Percentiles rank a stretch among this genome's conserved stretches.
phyloP scores from a whole-genome alignment of 2,113 vertebrate genomes.

The Poeciliopsis turrubarensis region DNA sequence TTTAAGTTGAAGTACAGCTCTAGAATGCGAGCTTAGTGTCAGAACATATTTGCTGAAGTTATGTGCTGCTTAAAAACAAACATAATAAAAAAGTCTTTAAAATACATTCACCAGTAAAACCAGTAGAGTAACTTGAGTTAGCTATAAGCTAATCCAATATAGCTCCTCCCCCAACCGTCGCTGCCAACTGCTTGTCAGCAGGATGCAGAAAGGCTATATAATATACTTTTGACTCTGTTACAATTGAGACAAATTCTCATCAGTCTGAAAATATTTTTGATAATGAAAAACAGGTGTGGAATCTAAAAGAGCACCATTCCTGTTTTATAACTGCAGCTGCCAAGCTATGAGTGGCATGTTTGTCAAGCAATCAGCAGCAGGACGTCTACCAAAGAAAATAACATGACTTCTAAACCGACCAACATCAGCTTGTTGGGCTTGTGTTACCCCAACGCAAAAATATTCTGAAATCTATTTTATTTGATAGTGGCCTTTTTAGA shows the following conservation, averaged over 20 bases:
- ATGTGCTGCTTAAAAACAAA: too few relatives aligned
- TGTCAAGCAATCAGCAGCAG: background rate
- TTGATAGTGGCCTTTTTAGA: background rate
- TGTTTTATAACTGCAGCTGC: background rate
- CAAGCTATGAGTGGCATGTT: background rate
- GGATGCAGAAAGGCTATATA: too few relatives aligned
- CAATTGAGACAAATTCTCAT: too few relatives aligned
- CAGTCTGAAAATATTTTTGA: too few relatives aligned
- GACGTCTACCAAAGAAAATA: background rate
- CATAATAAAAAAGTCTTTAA: too few relatives aligned
- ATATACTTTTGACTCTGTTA: too few relatives aligned
- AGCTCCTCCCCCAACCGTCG: too few relatives aligned
- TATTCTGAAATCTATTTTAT: background rate
- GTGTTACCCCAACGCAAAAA: background rate
- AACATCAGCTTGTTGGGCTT: background rate
- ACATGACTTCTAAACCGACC: background rate
- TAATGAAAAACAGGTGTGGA: too few relatives aligned
- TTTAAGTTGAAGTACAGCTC: background rate
- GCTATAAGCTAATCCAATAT: too few relatives aligned
- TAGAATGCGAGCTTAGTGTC: background rate
- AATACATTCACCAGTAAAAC: too few relatives aligned
- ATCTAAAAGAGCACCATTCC: background rate
- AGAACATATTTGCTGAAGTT: background rate
- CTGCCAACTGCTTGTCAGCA: too few relatives aligned
- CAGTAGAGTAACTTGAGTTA: too few relatives aligned